phyloP scores from a whole-genome alignment of 2,113 vertebrate species.

The Phainopepla nitens region DNA sequence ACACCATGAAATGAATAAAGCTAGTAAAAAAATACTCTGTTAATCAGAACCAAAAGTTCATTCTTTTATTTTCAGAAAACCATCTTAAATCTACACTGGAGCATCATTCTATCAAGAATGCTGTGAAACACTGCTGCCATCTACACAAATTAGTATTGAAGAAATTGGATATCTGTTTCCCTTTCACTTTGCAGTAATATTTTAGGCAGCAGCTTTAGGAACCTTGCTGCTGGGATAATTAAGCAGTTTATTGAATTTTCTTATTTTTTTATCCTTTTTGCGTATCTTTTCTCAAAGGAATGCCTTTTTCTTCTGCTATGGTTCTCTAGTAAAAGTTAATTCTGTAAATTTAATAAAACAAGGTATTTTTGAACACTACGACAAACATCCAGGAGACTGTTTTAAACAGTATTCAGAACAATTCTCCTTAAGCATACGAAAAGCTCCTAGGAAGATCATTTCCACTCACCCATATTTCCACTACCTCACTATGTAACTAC shows the following conservation, averaged over 20 bases:
- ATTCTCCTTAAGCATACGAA: background rate
- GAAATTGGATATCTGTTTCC: background rate
- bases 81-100: background rate
- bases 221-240: background rate
- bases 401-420: background rate
- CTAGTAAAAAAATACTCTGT: background rate
- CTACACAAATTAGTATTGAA: background rate
- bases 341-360: background rate
- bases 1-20: background rate
- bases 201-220: background rate
- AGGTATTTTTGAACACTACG: background rate
- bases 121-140: background rate
- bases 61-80: background rate
- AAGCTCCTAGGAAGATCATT: background rate
- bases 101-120: background rate
- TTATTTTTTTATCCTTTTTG: background rate
- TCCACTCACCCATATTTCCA: background rate
- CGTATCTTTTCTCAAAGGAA: background rate
- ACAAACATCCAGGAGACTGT: background rate
- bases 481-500: background rate
- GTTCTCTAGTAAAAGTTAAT: background rate
- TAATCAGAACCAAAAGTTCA: background rate
- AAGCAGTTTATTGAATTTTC: background rate
- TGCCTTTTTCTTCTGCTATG: background rate
- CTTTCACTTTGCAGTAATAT: background rate